Evolutionary conservation across 2,113 vertebrate species (phyloP).

Genomic region (Leptobrachium ailaonicum): DNA sequence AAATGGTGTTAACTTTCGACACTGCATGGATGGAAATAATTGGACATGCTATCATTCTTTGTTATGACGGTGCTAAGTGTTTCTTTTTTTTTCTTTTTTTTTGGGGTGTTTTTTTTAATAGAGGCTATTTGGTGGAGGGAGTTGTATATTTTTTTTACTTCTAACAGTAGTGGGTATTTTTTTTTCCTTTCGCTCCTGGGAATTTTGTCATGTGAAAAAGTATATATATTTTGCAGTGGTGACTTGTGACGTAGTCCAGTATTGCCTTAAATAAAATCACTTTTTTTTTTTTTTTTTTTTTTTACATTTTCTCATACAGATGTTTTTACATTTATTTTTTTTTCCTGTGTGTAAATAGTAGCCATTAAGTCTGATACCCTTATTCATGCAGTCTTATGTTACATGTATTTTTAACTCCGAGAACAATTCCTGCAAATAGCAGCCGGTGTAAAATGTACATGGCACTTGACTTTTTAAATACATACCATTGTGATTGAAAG

Average conservation of each 20-base stretch:
- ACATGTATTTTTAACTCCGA: too few species aligned
- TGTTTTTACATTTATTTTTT: constrained; percentile 66
- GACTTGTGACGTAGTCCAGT: constrained; percentile 86
- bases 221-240: constrained; percentile 80
- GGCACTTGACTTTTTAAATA: too few species aligned
- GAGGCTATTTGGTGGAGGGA: not conserved
- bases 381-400: too few species aligned
- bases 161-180: constrained; percentile 72
- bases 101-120: constrained; percentile 57
- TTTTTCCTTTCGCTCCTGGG: constrained; percentile 60
- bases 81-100: not conserved
- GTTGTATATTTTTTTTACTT: constrained; percentile 54
- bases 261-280: constrained; percentile 85
- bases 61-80: too few species aligned
- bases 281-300: constrained; percentile 74
- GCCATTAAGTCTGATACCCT: too few species aligned
- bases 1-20: too few species aligned
- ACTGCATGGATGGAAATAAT: too few species aligned
- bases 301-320: constrained; percentile 79
- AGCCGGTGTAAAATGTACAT: too few species aligned
- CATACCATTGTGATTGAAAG: too few species aligned
- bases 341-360: constrained; percentile 54
- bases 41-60: too few species aligned
- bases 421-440: too few species aligned
- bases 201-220: constrained; percentile 74